Percentiles rank a stretch among this genome's conserved stretches.
These are phyloP conservation scores for Epinephelus fuscoguttatus DNA, from an alignment of 2,113 vertebrate genomes.

Conservation along the genomic window DNA sequence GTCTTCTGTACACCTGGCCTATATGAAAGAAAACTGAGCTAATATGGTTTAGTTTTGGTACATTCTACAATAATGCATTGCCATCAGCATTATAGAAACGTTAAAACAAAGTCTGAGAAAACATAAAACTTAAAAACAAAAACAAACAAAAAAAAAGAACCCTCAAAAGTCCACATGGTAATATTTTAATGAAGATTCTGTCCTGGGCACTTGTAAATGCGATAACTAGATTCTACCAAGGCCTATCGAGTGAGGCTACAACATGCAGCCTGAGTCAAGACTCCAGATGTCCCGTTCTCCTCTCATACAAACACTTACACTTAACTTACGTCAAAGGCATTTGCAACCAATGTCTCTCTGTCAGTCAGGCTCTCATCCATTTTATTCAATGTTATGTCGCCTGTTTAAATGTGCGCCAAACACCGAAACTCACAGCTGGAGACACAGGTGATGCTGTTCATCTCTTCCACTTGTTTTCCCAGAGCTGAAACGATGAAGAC, in stretches of 20 bases:
- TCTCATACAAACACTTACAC: constrained; percentile 45
- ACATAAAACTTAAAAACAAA: constrained; percentile 25
- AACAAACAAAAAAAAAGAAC: constrained; percentile 26
- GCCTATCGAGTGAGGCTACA: constrained; percentile 74
- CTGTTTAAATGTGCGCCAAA: constrained; percentile 40
- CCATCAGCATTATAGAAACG: constrained; percentile 64
- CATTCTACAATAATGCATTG: constrained; percentile 79
- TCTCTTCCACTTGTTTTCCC: constrained; percentile 15
- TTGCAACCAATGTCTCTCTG: constrained; percentile 58
- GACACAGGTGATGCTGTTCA: constrained; percentile 8
- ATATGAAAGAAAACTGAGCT: constrained; percentile 49
- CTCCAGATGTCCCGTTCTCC: constrained; percentile 55
- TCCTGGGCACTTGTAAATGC: constrained; percentile 82
- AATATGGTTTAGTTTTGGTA: constrained; percentile 73
- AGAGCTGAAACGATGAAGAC: constrained; percentile 29
- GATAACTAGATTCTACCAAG: constrained; percentile 80
- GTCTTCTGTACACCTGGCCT: constrained; percentile 43
- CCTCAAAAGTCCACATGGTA: constrained; percentile 67
- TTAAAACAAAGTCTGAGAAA: constrained; percentile 64
- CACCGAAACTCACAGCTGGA: constrained; percentile 3
- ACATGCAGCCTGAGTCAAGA: constrained; percentile 75
- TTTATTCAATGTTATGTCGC: constrained; percentile 18
- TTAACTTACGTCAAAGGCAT: constrained; percentile 60
- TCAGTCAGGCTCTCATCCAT: constrained; percentile 14
- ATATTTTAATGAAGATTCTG: constrained; percentile 72